Percentiles rank a stretch among this genome's conserved stretches.
These are phyloP conservation scores for Crocuta crocuta DNA, from an alignment of 2,113 vertebrate species.

Conservation along the genomic window DNA sequence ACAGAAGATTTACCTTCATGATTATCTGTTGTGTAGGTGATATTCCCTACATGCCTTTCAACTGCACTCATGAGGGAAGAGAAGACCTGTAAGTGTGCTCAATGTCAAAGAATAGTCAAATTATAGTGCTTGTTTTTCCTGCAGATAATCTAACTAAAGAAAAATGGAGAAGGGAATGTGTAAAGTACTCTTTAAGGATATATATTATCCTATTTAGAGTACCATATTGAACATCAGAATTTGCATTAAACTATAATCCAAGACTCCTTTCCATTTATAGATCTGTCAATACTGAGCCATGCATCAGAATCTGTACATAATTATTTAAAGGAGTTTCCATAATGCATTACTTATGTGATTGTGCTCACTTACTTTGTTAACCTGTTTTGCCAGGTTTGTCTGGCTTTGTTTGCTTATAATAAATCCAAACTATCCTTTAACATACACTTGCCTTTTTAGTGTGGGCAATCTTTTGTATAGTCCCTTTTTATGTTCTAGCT, in stretches of 20 bases:
- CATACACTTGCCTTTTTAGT: background rate
- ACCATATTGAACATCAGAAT: background rate
- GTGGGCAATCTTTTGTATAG: background rate
- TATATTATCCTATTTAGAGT: background rate
- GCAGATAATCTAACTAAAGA: background rate
- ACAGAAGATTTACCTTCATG: slow-evolving; percentile 58
- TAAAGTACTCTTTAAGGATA: background rate
- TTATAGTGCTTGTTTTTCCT: background rate
- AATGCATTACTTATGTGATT: background rate
- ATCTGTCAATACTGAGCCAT: background rate
- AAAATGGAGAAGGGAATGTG: background rate
- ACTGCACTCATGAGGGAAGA: background rate
- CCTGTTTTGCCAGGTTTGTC: background rate
- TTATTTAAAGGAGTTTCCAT: slow-evolving; percentile 7
- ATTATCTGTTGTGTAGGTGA: slow-evolving; percentile 51
- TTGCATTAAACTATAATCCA: background rate
- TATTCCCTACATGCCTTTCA: background rate
- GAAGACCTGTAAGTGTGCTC: background rate
- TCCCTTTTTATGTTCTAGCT: background rate
- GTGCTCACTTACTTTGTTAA: background rate
- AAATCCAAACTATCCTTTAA: background rate
- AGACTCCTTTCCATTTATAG: background rate
- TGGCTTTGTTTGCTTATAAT: background rate
- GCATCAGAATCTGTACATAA: background rate
- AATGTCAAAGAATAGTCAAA: background rate